phyloP scores from a whole-genome alignment of 2,797 vertebrate species.

The Melanotaenia trifasciata region DNA sequence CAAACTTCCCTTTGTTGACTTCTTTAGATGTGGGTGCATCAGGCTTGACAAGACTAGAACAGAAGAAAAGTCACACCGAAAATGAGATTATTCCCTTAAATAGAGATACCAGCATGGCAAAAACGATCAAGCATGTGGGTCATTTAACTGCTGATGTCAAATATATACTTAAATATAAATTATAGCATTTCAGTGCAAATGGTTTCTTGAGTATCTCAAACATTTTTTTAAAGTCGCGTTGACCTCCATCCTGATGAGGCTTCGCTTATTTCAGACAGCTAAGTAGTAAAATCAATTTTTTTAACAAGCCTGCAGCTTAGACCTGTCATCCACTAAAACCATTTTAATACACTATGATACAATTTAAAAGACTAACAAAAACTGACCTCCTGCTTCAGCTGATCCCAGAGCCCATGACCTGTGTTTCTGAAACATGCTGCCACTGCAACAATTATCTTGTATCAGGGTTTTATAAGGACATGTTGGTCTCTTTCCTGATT shows the following conservation, averaged over 20 bases:
- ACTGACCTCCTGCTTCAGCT: background rate
- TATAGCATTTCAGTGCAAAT: too few species aligned
- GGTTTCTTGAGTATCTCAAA: too few species aligned
- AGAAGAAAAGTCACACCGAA: background rate
- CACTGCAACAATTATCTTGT: too few species aligned
- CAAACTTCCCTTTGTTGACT: slow-evolving; percentile 15
- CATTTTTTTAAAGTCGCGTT: background rate
- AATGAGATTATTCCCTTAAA: background rate
- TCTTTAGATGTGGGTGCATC: background rate
- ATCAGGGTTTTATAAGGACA: too few species aligned
- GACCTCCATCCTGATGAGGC: background rate
- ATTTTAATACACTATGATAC: background rate
- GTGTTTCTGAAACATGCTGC: too few species aligned
- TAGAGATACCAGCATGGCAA: background rate
- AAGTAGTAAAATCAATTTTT: background rate
- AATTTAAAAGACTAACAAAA: background rate
- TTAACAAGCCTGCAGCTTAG: too few species aligned
- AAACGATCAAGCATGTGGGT: background rate
- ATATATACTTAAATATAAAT: background rate
- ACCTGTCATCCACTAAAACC: background rate
- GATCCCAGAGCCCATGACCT: too few species aligned
- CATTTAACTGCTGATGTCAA: background rate
- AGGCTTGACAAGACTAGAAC: slow-evolving; percentile 48
- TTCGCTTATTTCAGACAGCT: background rate
- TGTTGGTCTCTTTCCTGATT: too few species aligned